Percentiles rank a stretch among this genome's conserved stretches.
phyloP scores from a whole-genome alignment of 2,113 vertebrate species.

The Saccopteryx leptura region DNA sequence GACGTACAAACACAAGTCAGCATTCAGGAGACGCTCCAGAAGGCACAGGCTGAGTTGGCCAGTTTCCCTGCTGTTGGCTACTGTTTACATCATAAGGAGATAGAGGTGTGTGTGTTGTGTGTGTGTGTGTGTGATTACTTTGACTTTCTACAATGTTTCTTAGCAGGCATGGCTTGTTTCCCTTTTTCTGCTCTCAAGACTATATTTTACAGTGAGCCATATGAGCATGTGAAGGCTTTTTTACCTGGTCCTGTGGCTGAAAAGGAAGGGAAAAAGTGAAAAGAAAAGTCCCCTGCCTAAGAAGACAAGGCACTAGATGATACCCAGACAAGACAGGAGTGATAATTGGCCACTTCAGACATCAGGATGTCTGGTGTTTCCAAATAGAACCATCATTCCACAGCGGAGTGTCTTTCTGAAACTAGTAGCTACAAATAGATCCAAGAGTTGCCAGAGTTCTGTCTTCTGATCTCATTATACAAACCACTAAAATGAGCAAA shows the following conservation, averaged over 20 bases:
- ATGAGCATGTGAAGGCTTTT: not conserved
- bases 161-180: not conserved
- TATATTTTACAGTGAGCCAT: not conserved
- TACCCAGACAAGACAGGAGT: not conserved
- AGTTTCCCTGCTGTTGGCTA: not conserved
- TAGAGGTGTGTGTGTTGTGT: not conserved
- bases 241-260: not conserved
- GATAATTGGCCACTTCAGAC: not conserved
- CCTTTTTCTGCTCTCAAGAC: not conserved
- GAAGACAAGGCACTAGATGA: not conserved
- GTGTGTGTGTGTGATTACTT: not conserved
- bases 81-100: not conserved
- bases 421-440: constrained; percentile 82
- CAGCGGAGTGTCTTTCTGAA: constrained; percentile 78
- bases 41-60: not conserved
- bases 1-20: not conserved
- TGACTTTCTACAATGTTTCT: not conserved
- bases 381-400: constrained; percentile 83
- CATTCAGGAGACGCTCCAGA: not conserved
- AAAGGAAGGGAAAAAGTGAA: not conserved
- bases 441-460: constrained; percentile 81
- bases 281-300: not conserved
- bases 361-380: constrained; percentile 65
- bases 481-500: constrained; percentile 86
- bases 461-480: constrained; percentile 88